Conservation (phyloP, 2,888 invertebrate species). For the Drosophila anomelani region DNA sequence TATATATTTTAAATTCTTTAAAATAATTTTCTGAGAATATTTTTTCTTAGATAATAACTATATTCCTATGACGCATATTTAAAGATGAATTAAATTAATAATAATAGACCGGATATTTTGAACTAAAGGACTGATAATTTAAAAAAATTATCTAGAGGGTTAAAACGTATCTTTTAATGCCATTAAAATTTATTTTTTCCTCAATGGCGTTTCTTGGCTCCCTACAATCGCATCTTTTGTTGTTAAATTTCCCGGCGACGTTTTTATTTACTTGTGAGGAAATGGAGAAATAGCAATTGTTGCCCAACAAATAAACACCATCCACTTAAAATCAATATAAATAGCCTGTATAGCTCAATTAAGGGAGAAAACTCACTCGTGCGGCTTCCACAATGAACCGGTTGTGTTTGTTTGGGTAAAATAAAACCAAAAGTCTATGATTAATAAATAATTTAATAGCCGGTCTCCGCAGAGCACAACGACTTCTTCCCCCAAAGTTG, state of each 20-base stretch:
- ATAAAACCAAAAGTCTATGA: conserved; percentile 38
- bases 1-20: not conserved
- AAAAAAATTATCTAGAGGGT: not conserved
- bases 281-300: conserved; percentile 30
- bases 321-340: conserved; percentile 51
- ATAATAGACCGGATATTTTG: not conserved
- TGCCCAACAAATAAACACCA: conserved; percentile 38
- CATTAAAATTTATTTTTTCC: conserved; percentile 36
- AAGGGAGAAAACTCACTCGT: conserved; percentile 42
- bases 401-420: conserved; percentile 39
- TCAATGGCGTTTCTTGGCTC: conserved; percentile 1
- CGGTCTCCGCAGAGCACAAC: conserved; percentile 19
- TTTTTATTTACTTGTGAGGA: conserved; percentile 14
- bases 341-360: conserved; percentile 41
- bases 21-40: not conserved
- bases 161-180: conserved; percentile 27
- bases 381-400: conserved; percentile 58
- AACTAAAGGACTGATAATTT: too few species aligned
- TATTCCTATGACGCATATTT: not conserved
- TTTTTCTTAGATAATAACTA: not conserved
- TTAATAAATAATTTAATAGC: conserved; percentile 47
- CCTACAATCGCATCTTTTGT: conserved; percentile 9
- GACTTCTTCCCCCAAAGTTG: conserved; percentile 23
- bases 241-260: conserved; percentile 5
- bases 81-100: not conserved